A percentile compares a stretch with the other conserved stretches of the same genome.
phyloP scores from a whole-genome alignment of 2,888 invertebrate genomes.

The Spicauda simplicius region DNA sequence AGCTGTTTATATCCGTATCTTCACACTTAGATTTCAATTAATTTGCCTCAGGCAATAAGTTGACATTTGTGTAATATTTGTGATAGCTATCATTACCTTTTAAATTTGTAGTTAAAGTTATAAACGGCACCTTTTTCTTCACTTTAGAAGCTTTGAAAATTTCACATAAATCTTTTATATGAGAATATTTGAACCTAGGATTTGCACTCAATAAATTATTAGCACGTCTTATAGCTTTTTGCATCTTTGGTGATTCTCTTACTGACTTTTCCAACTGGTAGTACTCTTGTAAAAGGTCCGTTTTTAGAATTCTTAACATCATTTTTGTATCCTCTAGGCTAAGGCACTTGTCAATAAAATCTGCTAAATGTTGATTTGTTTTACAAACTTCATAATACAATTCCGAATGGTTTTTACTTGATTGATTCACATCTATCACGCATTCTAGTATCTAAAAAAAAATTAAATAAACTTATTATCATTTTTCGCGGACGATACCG shows the following conservation, averaged over 20 bases:
- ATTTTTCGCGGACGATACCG: too few species aligned
- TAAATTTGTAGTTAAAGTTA: conserved; percentile 53
- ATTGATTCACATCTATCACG: conserved; percentile 28
- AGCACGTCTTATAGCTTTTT: conserved; percentile 44
- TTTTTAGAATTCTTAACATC: conserved; percentile 58
- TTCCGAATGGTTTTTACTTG: background rate
- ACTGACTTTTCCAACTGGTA: conserved; percentile 48
- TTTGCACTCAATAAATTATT: conserved; percentile 46
- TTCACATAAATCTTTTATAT: conserved; percentile 59
- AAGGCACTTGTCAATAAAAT: conserved; percentile 57
- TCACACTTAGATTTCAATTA: too few species aligned
- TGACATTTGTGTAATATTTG: too few species aligned
- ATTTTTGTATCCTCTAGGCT: conserved; percentile 52
- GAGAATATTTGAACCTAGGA: conserved; percentile 58
- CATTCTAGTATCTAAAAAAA: conserved; percentile 41
- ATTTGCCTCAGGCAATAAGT: too few species aligned
- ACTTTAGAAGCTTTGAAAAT: conserved; percentile 47
- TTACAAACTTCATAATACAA: conserved; percentile 32
- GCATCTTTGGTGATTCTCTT: conserved; percentile 47
- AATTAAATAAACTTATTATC: background rate
- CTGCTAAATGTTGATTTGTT: conserved; percentile 51
- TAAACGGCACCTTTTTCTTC: conserved; percentile 55
- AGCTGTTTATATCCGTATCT: too few species aligned
- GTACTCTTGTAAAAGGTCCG: conserved; percentile 54
- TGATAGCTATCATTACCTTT: conserved; percentile 39